Conservation (phyloP, 92 coral and sea anemone species). For the Porites lobata region DNA sequence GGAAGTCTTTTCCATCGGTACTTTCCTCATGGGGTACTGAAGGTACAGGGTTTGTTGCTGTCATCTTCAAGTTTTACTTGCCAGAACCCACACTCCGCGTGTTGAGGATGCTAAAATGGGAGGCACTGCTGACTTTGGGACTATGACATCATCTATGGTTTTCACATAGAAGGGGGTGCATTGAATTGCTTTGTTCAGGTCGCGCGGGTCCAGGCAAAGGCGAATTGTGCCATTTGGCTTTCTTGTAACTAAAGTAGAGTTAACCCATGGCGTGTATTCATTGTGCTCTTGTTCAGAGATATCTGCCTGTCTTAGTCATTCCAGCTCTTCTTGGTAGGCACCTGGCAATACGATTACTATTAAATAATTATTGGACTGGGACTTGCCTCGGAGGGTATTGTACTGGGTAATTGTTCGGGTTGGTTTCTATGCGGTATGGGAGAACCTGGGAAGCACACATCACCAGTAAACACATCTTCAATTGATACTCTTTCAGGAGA, state of each 20-base stretch:
- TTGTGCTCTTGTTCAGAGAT: too few relatives aligned
- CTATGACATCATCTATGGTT: constrained; percentile 65
- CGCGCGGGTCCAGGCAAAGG: constrained; percentile 74
- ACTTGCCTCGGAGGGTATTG: too few relatives aligned
- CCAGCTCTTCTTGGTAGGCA: too few relatives aligned
- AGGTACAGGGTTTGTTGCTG: constrained; percentile 46
- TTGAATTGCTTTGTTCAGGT: constrained; percentile 62
- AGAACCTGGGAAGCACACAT: too few relatives aligned
- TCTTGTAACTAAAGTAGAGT: not conserved
- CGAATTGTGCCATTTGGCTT: constrained; percentile 61
- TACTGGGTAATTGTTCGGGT: too few relatives aligned
- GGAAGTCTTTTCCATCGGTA: constrained; percentile 66
- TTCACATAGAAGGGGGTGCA: not conserved
- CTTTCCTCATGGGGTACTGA: constrained; percentile 61
- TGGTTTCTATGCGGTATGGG: too few relatives aligned
- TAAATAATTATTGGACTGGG: too few relatives aligned
- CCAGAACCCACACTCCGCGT: constrained; percentile 71
- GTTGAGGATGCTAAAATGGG: constrained; percentile 74
- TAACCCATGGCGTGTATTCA: too few relatives aligned
- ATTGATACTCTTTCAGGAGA: too few relatives aligned
- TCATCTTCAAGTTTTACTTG: constrained; percentile 11
- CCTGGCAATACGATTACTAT: too few relatives aligned
- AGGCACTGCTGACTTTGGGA: constrained; percentile 54
- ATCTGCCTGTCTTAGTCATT: not conserved
- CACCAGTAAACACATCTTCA: too few relatives aligned